Conservation (phyloP, 2,113 vertebrate species). For the Brachionichthys hirsutus region DNA sequence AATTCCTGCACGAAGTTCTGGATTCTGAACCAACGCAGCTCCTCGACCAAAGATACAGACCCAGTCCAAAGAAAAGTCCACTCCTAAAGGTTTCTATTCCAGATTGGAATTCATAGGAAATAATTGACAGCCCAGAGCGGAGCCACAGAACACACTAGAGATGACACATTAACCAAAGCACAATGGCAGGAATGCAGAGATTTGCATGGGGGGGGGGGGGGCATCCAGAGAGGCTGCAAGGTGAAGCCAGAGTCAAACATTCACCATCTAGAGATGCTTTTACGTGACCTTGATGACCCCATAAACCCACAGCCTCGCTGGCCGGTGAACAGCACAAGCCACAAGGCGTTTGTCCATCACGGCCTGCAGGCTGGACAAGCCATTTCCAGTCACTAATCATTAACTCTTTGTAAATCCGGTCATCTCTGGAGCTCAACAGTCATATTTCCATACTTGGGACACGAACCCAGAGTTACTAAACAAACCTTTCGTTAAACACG, state of each 20-base stretch:
- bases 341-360: no score
- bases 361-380: no score
- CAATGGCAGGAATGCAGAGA: conserved; percentile 34
- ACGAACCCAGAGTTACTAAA: no score
- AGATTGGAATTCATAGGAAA: conserved; percentile 56
- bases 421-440: no score
- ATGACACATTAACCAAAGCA: conserved; percentile 68
- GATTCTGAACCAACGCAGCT: no score
- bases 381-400: conserved; percentile 14
- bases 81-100: background rate
- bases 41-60: no score
- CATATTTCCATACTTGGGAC: no score
- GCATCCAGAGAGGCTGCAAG: background rate
- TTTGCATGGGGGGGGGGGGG: conserved; percentile 43
- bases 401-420: background rate
- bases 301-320: conserved; percentile 16
- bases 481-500: no score
- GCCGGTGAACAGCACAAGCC: no score
- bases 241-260: conserved; percentile 27
- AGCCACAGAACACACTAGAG: conserved; percentile 24
- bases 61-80: no score
- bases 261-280: conserved; percentile 17
- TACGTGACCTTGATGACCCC: conserved; percentile 7
- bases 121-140: conserved; percentile 51
- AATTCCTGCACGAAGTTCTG: no score